These are phyloP conservation scores for Solenopsis invicta DNA, from an alignment of 1,140 invertebrate species.

Conservation along the genomic window DNA sequence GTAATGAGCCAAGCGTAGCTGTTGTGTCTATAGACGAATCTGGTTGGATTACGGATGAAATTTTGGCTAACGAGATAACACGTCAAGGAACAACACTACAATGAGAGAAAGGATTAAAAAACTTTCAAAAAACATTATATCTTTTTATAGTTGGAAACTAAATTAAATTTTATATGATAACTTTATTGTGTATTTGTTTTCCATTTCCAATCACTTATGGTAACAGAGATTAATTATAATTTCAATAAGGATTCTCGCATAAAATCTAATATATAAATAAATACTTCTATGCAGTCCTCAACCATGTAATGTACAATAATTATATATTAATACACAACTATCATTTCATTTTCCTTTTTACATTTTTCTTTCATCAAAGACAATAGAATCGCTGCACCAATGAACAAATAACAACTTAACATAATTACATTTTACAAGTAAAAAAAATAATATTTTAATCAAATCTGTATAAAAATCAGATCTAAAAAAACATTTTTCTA, in stretches of 20 bases:
- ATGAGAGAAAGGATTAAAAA: not conserved
- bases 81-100: not conserved
- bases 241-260: not conserved
- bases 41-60: constrained; percentile 78
- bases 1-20: constrained; percentile 59
- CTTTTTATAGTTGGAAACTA: constrained; percentile 12
- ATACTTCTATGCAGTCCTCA: not conserved
- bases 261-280: constrained; percentile 23
- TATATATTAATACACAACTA: not conserved
- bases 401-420: too few relatives aligned
- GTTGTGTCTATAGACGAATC: constrained; percentile 72
- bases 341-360: not conserved
- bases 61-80: constrained; percentile 57
- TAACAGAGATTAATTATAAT: not conserved
- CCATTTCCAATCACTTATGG: not conserved
- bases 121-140: constrained; percentile 18
- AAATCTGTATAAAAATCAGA: too few relatives aligned
- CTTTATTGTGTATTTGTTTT: not conserved
- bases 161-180: not conserved
- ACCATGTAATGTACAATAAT: not conserved
- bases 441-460: too few relatives aligned
- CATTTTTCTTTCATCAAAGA: constrained; percentile 5
- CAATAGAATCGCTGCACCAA: not conserved
- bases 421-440: too few relatives aligned
- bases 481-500: too few relatives aligned